phyloP scores from a whole-genome alignment of 1,140 invertebrate genomes.

The Gonioctena quinquepunctata region DNA sequence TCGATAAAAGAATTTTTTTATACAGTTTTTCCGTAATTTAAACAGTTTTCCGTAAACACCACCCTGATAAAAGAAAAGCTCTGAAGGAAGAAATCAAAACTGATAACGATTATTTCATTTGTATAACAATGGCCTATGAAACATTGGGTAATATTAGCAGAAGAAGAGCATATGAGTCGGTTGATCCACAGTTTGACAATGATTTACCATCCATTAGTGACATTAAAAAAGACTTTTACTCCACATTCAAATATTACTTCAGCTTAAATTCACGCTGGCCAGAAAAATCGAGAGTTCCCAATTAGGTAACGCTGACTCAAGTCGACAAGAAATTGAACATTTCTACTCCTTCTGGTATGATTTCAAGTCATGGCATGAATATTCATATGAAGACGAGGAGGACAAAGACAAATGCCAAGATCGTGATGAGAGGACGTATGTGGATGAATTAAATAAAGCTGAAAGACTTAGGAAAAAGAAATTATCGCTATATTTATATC shows the following conservation, averaged over 20 bases:
- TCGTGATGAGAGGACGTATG: conserved; percentile 93
- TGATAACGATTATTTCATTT: conserved; percentile 97
- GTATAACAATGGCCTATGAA: conserved; percentile 97
- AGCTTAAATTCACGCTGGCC: conserved; percentile 92
- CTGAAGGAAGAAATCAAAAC: conserved; percentile 80
- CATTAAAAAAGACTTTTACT: conserved; percentile 84
- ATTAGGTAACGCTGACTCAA: conserved; percentile 75
- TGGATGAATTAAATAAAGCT: conserved; percentile 56
- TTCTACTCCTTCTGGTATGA: conserved; percentile 95
- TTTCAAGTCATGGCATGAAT: conserved; percentile 99
- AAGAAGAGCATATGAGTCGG: conserved; percentile 90
- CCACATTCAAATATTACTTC: conserved; percentile 78
- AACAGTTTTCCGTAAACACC: too few species aligned
- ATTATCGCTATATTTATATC: too few species aligned
- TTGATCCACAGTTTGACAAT: conserved; percentile 95
- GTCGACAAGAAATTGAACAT: conserved; percentile 76
- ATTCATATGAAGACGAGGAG: conserved; percentile 98
- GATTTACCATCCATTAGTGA: conserved; percentile 76
- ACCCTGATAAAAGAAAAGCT: conserved; percentile 95
- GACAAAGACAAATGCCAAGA: conserved; percentile 97
- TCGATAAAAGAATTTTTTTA: too few species aligned
- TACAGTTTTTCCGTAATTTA: too few species aligned
- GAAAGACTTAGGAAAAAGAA: background rate
- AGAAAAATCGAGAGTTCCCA: conserved; percentile 83
- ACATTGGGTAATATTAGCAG: conserved; percentile 80